These are phyloP conservation scores for Holothuria scabra DNA, from an alignment of 53 echinoderm and acorn worm species.

Conservation along the genomic window DNA sequence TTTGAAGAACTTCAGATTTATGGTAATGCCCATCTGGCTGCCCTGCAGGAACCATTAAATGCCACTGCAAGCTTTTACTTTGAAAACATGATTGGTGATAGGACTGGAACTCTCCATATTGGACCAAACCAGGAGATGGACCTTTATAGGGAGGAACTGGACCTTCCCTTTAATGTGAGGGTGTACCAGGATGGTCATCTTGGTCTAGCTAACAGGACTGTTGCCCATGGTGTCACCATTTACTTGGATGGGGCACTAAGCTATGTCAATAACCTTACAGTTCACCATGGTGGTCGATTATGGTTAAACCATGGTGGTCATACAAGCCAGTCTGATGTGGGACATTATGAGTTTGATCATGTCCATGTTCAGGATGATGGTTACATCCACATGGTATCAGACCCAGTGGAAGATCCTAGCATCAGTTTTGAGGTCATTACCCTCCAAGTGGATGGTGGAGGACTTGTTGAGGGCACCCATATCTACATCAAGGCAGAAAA, in stretches of 20 bases:
- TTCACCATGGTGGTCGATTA: conserved; percentile 82
- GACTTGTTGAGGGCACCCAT: conserved; percentile 82
- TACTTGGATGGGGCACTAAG: conserved; percentile 72
- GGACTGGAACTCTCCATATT: conserved; percentile 80
- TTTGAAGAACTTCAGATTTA: conserved; percentile 92
- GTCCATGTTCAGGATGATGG: conserved; percentile 86
- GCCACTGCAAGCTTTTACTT: conserved; percentile 78
- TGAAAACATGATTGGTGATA: conserved; percentile 91
- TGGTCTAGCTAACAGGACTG: conserved; percentile 75
- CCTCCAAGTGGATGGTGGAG: conserved; percentile 82
- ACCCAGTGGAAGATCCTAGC: conserved; percentile 76
- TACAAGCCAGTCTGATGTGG: conserved; percentile 57
- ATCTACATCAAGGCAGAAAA: conserved; percentile 75
- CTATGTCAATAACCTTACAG: conserved; percentile 62
- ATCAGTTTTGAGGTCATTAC: conserved; percentile 68
- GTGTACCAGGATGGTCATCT: conserved; percentile 79
- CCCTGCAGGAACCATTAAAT: conserved; percentile 57
- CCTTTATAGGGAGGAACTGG: conserved; percentile 69
- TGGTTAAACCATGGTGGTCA: conserved; percentile 75
- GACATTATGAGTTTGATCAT: conserved; percentile 68
- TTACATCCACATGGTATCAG: conserved; percentile 82
- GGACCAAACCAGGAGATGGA: conserved; percentile 80
- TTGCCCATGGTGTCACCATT: conserved; percentile 82
- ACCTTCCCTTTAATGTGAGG: conserved; percentile 82
- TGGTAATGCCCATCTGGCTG: conserved; percentile 80